phyloP scores from a whole-genome alignment of 30 jellyfish, hydroid and myxozoan species.

The Aurelia coerulea region DNA sequence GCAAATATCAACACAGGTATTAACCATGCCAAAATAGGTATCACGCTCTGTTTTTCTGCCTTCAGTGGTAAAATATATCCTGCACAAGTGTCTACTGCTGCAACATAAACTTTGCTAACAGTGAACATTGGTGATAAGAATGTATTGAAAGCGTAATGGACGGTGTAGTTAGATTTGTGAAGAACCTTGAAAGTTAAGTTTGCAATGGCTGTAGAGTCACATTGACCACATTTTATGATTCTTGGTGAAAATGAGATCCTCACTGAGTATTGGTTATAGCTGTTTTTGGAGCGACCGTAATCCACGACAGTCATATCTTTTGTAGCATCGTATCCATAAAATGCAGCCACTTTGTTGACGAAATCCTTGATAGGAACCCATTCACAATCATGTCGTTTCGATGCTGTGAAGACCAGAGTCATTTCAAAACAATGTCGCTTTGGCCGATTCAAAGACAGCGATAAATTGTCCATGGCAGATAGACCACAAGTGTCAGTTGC shows the following conservation, averaged over 20 bases:
- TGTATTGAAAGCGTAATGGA: conserved; percentile 24
- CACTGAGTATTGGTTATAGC: background rate
- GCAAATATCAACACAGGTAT: conserved; percentile 49
- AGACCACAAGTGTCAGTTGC: conserved; percentile 49
- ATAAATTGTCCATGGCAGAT: conserved; percentile 29
- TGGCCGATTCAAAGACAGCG: conserved; percentile 29
- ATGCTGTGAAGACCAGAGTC: conserved; percentile 35
- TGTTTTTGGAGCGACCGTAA: conserved; percentile 22
- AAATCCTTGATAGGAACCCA: conserved; percentile 49
- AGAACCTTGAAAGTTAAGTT: conserved; percentile 51
- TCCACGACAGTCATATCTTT: conserved; percentile 41
- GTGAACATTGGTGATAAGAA: conserved; percentile 41
- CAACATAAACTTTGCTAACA: conserved; percentile 17
- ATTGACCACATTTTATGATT: conserved; percentile 52
- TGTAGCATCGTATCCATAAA: conserved; percentile 34
- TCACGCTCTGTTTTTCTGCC: conserved; percentile 5
- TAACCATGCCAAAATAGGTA: conserved; percentile 63
- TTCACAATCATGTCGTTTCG: conserved; percentile 30
- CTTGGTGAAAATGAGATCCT: conserved; percentile 43
- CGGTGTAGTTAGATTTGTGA: conserved; percentile 36
- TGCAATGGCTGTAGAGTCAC: conserved; percentile 44
- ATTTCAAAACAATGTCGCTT: conserved; percentile 59
- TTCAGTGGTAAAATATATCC: conserved; percentile 43
- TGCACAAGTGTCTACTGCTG: conserved; percentile 58
- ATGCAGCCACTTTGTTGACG: conserved; percentile 36